Conservation (phyloP, 2,888 invertebrate genomes). For the Aethes cnicana region DNA sequence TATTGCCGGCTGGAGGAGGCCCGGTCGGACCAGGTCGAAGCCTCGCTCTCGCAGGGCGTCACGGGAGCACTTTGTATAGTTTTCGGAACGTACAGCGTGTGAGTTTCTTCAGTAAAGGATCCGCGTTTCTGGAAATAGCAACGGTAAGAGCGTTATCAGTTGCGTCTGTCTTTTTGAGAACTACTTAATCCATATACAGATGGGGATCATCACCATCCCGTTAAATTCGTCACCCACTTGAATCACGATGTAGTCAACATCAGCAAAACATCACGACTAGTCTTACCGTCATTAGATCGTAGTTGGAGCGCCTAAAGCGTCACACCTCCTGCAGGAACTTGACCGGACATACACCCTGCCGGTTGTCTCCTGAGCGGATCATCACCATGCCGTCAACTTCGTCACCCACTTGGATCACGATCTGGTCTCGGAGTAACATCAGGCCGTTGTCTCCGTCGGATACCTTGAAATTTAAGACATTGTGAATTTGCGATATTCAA, state of each 20-base stretch:
- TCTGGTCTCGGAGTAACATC: slow-evolving; percentile 94
- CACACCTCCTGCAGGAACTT: slow-evolving; percentile 98
- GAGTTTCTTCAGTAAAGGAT: slow-evolving; percentile 62
- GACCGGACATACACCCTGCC: slow-evolving; percentile 95
- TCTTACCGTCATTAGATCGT: slow-evolving; percentile 62
- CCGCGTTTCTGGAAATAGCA: slow-evolving; percentile 66
- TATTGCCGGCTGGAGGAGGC: slow-evolving; percentile 44
- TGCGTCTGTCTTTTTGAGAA: not conserved
- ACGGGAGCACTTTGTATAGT: slow-evolving; percentile 69
- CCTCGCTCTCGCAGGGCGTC: slow-evolving; percentile 73
- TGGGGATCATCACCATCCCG: no score
- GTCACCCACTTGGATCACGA: slow-evolving; percentile 94
- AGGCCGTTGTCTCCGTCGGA: slow-evolving; percentile 92
- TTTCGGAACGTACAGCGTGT: slow-evolving; percentile 59
- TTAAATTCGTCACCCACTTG: no score
- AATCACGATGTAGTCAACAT: not conserved
- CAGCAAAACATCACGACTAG: not conserved
- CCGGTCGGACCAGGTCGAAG: slow-evolving; percentile 63
- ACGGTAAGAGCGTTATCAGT: not conserved
- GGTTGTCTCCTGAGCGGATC: slow-evolving; percentile 95
- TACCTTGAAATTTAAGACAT: slow-evolving; percentile 84
- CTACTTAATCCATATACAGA: no score
- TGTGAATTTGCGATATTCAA: no score
- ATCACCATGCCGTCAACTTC: slow-evolving; percentile 96
- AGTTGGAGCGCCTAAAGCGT: slow-evolving; percentile 81